These are phyloP conservation scores for Tanytarsus gracilentus DNA, from an alignment of 2,888 invertebrate species.

Conservation along the genomic window DNA sequence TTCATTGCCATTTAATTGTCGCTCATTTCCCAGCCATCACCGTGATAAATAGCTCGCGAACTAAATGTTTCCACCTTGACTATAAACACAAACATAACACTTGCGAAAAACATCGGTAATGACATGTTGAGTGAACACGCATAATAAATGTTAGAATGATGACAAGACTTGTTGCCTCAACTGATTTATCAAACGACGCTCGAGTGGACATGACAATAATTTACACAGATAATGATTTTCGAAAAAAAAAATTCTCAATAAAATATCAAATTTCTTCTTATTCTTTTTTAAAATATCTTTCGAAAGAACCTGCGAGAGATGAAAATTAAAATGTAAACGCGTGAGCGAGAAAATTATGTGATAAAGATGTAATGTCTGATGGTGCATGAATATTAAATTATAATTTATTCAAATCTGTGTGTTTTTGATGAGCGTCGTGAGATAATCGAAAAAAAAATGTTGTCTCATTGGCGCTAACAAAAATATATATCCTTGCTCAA, in stretches of 20 bases:
- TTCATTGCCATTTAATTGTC: neutral
- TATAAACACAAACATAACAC: neutral
- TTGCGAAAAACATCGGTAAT: neutral
- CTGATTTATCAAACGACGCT: too few relatives aligned
- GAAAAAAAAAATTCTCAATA: too few relatives aligned
- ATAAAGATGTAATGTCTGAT: neutral
- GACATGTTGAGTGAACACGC: slow-evolving; percentile 1
- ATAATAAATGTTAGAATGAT: slow-evolving; percentile 21
- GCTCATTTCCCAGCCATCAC: neutral
- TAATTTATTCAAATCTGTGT: slow-evolving; percentile 7
- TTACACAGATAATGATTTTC: too few relatives aligned
- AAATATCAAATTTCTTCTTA: too few relatives aligned
- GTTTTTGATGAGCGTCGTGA: neutral
- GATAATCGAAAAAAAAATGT: too few relatives aligned
- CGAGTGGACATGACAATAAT: too few relatives aligned
- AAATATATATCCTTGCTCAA: neutral
- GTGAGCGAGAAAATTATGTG: neutral
- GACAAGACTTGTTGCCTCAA: too few relatives aligned
- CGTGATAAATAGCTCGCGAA: neutral
- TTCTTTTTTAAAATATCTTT: too few relatives aligned
- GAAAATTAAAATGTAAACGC: too few relatives aligned
- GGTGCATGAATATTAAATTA: slow-evolving; percentile 4
- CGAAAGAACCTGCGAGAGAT: too few relatives aligned
- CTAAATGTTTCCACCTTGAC: neutral
- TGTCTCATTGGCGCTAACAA: neutral